A percentile compares a stretch with the other conserved stretches of the same genome.
Evolutionary conservation across 2,113 vertebrate species (phyloP).

Genomic region (Rana temporaria): DNA sequence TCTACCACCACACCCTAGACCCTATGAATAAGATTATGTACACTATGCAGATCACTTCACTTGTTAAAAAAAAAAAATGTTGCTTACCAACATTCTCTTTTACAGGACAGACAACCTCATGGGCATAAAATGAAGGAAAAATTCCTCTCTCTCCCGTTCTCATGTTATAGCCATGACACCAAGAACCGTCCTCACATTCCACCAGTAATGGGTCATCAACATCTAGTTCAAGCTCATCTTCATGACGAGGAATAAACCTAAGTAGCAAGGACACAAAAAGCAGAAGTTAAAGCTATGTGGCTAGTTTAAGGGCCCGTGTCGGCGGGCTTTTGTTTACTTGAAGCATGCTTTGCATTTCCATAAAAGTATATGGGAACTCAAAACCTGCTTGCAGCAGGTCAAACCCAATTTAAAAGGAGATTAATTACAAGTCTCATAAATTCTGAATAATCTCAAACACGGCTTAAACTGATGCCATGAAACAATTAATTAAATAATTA

Average conservation of each 20-base stretch:
- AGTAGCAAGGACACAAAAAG: neutral
- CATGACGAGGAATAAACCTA: slow-evolving; percentile 94
- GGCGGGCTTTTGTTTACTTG: no score
- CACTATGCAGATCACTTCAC: neutral
- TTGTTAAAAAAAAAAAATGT: neutral
- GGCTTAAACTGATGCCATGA: no score
- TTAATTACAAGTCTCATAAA: no score
- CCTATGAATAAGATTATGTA: no score
- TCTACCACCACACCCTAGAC: no score
- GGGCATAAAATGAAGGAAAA: slow-evolving; percentile 94
- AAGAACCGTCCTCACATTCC: slow-evolving; percentile 94
- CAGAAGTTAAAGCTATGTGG: neutral
- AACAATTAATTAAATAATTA: no score
- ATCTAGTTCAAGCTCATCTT: slow-evolving; percentile 92
- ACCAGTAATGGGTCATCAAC: slow-evolving; percentile 93
- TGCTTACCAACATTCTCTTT: slow-evolving; percentile 83
- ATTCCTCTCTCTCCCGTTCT: slow-evolving; percentile 92
- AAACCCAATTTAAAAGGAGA: no score
- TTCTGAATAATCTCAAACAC: no score
- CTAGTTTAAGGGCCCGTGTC: no score
- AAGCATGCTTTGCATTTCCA: no score
- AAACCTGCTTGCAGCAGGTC: no score
- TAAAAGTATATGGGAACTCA: no score
- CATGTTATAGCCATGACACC: slow-evolving; percentile 98
- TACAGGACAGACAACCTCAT: slow-evolving; percentile 85